A percentile compares a stretch with the other conserved stretches of the same genome.
phyloP scores from a whole-genome alignment of 2,888 invertebrate species.

The Sarcophaga variegata region DNA sequence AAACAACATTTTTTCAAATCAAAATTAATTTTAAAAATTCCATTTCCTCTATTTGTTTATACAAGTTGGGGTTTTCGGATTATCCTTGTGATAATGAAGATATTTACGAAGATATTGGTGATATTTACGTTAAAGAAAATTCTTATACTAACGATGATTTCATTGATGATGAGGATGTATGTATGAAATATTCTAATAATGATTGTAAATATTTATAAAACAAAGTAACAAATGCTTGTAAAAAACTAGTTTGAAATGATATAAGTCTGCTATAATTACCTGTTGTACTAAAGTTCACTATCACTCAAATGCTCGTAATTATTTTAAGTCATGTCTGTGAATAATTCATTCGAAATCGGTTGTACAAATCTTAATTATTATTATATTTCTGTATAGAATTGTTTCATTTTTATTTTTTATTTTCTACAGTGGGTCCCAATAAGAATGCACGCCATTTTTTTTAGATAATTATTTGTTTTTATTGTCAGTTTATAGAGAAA shows the following conservation, averaged over 20 bases:
- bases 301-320: constrained; percentile 7
- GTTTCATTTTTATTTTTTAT: no score
- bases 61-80: constrained; percentile 54
- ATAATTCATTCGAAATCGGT: background rate
- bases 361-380: no score
- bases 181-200: background rate
- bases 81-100: constrained; percentile 29
- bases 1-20: background rate
- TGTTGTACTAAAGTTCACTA: constrained; percentile 16
- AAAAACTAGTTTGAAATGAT: background rate
- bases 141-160: background rate
- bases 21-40: background rate
- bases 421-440: no score
- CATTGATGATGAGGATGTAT: constrained; percentile 34
- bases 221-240: background rate
- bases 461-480: no score
- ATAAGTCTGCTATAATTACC: constrained; percentile 8
- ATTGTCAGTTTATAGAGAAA: no score
- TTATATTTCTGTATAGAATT: no score
- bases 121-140: constrained; percentile 41
- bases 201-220: background rate
- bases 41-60: constrained; percentile 5
- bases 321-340: constrained; percentile 14
- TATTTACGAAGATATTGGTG: constrained; percentile 20
- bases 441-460: no score